These are phyloP conservation scores for Cynopterus brachyotis DNA, from an alignment of 2,113 vertebrate genomes.

Conservation along the genomic window DNA sequence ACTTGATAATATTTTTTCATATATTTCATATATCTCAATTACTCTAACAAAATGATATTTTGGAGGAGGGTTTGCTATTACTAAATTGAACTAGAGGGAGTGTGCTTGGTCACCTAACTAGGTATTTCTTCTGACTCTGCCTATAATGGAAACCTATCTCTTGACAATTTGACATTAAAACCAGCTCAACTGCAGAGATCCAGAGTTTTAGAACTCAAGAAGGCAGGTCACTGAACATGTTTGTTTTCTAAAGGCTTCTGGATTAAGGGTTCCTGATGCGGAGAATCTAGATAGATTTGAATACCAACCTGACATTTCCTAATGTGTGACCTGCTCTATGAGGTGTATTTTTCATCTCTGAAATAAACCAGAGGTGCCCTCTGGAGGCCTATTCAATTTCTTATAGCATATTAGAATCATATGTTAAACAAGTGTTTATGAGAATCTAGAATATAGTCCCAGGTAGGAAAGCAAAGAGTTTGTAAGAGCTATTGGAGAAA, in stretches of 20 bases:
- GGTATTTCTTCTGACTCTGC: not conserved
- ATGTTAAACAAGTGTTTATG: not conserved
- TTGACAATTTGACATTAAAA: not conserved
- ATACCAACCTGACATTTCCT: not conserved
- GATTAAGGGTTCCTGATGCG: not conserved
- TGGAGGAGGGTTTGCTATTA: not conserved
- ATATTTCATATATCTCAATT: not conserved
- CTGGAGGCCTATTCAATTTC: not conserved
- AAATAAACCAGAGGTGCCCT: not conserved
- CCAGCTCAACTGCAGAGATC: not conserved
- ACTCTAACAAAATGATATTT: not conserved
- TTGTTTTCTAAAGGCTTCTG: not conserved
- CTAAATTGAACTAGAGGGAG: not conserved
- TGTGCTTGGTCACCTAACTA: not conserved
- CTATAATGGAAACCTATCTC: fast-evolving
- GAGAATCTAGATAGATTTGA: not conserved
- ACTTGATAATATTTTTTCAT: not conserved
- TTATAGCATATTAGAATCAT: not conserved
- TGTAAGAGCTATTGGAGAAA: not conserved
- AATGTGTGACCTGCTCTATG: not conserved
- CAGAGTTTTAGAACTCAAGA: not conserved
- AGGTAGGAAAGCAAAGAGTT: not conserved
- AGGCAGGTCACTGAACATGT: not conserved
- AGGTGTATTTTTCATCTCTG: not conserved
- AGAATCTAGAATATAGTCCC: not conserved